These are phyloP conservation scores for Ellobium chinense DNA, from an alignment of 2,888 invertebrate genomes.

Conservation along the genomic window DNA sequence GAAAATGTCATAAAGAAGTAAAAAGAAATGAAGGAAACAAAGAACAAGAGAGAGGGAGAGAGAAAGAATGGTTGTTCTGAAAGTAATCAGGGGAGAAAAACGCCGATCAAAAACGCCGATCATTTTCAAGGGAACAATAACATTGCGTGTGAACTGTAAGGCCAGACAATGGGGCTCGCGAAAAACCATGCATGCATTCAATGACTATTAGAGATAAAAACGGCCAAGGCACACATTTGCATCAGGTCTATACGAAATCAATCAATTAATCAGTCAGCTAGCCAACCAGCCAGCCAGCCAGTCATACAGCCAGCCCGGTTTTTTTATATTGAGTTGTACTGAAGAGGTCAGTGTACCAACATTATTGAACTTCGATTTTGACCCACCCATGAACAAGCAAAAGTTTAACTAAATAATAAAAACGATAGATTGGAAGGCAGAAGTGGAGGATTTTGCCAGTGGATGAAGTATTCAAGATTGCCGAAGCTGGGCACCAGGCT, in stretches of 20 bases:
- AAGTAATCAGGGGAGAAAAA: slow-evolving; percentile 16
- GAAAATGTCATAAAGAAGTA: too few species aligned
- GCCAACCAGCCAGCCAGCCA: not conserved
- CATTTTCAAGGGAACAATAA: slow-evolving; percentile 12
- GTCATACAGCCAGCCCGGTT: not conserved
- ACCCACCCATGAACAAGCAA: too few species aligned
- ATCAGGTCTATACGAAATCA: not conserved
- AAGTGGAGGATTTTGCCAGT: too few species aligned
- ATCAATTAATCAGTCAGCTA: not conserved
- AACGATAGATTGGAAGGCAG: too few species aligned
- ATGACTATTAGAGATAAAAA: slow-evolving; percentile 9
- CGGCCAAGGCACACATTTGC: not conserved
- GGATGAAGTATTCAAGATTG: too few species aligned
- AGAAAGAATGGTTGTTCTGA: slow-evolving; percentile 5
- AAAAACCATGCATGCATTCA: not conserved
- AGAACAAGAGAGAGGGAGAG: not conserved
- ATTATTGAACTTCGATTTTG: too few species aligned
- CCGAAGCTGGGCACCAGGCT: too few species aligned
- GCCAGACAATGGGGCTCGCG: not conserved
- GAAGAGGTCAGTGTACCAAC: too few species aligned
- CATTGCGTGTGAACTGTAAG: slow-evolving; percentile 6
- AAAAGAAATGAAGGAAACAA: not conserved
- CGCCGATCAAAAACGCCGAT: not conserved
- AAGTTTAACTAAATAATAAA: too few species aligned
- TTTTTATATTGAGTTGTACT: too few species aligned